Conservation (phyloP, 2,797 vertebrate species). For the Arvicola amphibius region DNA sequence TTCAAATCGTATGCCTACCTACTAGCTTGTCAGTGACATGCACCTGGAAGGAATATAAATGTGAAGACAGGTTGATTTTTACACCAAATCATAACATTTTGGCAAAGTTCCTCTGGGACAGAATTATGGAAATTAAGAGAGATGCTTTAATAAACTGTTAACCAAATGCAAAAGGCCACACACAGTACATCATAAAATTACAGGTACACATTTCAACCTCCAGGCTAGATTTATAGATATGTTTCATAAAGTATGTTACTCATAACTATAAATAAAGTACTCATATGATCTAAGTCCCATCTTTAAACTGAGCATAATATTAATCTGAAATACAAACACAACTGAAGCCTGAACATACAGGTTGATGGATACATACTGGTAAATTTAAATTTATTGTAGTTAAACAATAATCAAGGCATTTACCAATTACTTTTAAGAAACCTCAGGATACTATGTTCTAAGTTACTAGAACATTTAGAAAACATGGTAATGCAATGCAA, state of each 20-base stretch:
- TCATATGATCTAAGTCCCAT: not conserved
- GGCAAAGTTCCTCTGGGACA: not conserved
- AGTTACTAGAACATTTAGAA: not conserved
- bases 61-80: not conserved
- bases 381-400: not conserved
- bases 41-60: not conserved
- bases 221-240: not conserved
- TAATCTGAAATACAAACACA: not conserved
- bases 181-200: not conserved
- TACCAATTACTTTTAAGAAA: not conserved
- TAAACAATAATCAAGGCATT: slow-evolving; percentile 10
- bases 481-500: not conserved
- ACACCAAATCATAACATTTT: not conserved
- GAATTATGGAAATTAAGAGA: not conserved
- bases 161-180: not conserved
- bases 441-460: not conserved
- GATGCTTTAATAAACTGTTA: not conserved
- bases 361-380: not conserved
- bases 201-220: not conserved
- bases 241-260: not conserved
- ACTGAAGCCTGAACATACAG: not conserved
- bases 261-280: not conserved
- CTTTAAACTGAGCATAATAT: not conserved
- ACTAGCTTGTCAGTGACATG: not conserved
- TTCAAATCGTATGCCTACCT: not conserved